Conservation (phyloP, 2,113 vertebrate species). For the Myrmophylax atrothorax region DNA sequence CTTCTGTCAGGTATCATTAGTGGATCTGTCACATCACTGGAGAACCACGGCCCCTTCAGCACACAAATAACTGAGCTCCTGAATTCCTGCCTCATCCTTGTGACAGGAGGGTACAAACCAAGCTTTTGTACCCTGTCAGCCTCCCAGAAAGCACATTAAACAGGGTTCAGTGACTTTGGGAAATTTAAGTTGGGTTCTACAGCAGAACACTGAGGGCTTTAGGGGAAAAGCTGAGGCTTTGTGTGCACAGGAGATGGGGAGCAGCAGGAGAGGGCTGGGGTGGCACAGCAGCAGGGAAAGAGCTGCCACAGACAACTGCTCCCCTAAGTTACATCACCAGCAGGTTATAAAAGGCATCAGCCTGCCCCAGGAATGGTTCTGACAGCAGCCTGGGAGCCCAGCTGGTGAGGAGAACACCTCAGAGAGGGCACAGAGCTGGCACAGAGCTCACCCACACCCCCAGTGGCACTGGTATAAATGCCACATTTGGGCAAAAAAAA, state of each 20-base stretch:
- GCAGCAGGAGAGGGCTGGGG: background rate
- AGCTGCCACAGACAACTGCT: background rate
- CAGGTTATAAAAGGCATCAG: background rate
- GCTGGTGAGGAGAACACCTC: background rate
- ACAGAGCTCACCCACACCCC: background rate
- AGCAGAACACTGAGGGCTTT: constrained; percentile 27
- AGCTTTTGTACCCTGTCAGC: constrained; percentile 80
- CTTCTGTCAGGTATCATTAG: constrained; percentile 82
- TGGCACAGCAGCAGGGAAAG: background rate
- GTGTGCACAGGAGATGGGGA: background rate
- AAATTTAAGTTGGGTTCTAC: constrained; percentile 56
- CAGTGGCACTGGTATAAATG: rapidly evolving
- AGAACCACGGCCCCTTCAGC: constrained; percentile 60
- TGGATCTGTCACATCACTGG: constrained; percentile 70
- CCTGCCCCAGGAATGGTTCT: background rate
- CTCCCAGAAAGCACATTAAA: constrained; percentile 71
- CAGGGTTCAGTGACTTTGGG: constrained; percentile 59
- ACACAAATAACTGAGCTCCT: constrained; percentile 72
- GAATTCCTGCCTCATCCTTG: constrained; percentile 67
- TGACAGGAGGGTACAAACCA: constrained; percentile 78
- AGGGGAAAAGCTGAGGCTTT: constrained; percentile 30
- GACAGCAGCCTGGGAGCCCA: background rate
- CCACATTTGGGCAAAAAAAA: background rate
- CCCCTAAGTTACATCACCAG: background rate
- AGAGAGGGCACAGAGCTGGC: background rate